Evolutionary conservation across 2,797 vertebrate species (phyloP), one percentile per base, ranked within the genome.

Genomic region (Acrocephalus scirpaceus): DNA sequence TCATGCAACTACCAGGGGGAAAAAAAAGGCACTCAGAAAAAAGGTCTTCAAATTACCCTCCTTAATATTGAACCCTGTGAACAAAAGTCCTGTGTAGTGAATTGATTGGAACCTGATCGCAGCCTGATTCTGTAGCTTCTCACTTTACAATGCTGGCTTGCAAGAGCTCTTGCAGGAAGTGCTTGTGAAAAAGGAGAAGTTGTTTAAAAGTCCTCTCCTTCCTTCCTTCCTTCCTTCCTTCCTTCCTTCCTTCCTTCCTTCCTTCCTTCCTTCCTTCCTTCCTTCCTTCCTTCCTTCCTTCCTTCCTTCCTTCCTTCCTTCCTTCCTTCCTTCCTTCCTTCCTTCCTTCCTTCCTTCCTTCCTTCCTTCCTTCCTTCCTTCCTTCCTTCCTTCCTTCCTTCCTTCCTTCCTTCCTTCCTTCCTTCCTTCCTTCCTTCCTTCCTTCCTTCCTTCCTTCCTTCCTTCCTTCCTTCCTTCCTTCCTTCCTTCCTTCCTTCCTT

Each of bases 151-250:
- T 62, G 42, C 51, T 47, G 60, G n/a, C 69, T 67, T 86, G 40
- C 32, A 75, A 72, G 53, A 92, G 20, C 61, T 45, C 69, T 80
- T 64, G 42, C 60, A 71, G 54, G 70, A 92, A 94, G 60, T 70
- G 17, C 66, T 54, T 57, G 32, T 93, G 69, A 88, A 74, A 93
- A 92, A 92, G 61, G 38, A 91, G 71, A 79, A 91, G 42, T 51
- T 47, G 38, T 83, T 92, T 86, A n/a, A 27, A 80, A 77, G 58
- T 38, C 36, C 25, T 38, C 7, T 61, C 18, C 54, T 92, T 74
- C n/a, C 42, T 17, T 44, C 17, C 42, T 17, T 44, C 42, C 42
- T 17, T 44, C 16, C 16, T 8, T 17, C 42, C 42, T 17, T 44
- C 42, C 16, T 16, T 42, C 16, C 42, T 17, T 44, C 17, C 42